Evolutionary conservation across 2,888 invertebrate species (phyloP), one percentile per base, ranked within the genome.

Genomic region (Pseudeuparius sepicola): DNA sequence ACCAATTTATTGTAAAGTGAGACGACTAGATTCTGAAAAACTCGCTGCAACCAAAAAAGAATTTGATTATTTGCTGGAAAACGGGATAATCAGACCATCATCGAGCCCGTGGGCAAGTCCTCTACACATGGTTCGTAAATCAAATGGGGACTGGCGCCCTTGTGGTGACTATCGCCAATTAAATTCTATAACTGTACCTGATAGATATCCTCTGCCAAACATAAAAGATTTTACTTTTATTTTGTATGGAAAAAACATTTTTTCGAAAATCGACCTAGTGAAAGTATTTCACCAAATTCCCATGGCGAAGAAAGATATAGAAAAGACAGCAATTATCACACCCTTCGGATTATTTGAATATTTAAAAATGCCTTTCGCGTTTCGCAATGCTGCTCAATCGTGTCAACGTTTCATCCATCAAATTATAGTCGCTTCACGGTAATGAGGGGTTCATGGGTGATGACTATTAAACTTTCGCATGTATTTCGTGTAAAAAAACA

Each of bases 331-430:
- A 3, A 44, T 47, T 3, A 45, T 33, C 2, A 50, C 45, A 12
- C 43, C 49, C 4, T 52, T 53, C 24, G 50, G 47, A 1, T 28
- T 48, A 15, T 51, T 44, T 32, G 46, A 63, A 35, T 59, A 55
- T 34, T 34, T 46, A 0, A 29, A 32, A 2, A 54, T 57, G 53
- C 42, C 45, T 1, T 62, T 61, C 14, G 61, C 62, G 0, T 43
- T 63, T 1, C 24, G 56, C 1, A 62, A 64, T 36, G 59, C 63
- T 1, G 54, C 54, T 2, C 57, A 63, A 41, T 56, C 59, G 0
- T 54, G 63, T 42, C 56, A 60, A 35, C 44, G 56, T 3, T 60
- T 59, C 16, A 52, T 63, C 12, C 53, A 61, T 25, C 46, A 50
- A 4, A 45, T 48, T 1, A 4, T 23, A n/a, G n/a, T n/a, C n/a